These are phyloP conservation scores for Nylanderia fulva DNA, from an alignment of 1,140 invertebrate species.

Conservation along the genomic window DNA sequence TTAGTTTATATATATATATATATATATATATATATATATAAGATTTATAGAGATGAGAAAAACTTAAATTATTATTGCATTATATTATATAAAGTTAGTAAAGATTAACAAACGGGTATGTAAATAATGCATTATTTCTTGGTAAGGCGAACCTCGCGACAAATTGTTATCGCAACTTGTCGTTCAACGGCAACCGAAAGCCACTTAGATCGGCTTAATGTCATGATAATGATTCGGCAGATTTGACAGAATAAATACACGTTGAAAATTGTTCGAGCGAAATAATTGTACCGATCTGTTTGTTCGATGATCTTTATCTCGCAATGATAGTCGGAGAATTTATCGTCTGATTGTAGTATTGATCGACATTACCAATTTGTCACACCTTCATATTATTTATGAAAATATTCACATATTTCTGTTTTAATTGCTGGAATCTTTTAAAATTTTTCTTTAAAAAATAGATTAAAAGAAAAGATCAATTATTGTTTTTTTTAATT, in stretches of 20 bases:
- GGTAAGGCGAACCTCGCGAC: conserved; percentile 50
- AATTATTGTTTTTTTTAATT: too few species aligned
- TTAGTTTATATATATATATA: background rate
- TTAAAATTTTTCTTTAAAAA: background rate
- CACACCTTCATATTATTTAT: conserved; percentile 28
- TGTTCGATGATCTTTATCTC: background rate
- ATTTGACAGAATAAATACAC: conserved; percentile 71
- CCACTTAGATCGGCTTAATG: conserved; percentile 26
- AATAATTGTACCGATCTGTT: conserved; percentile 74
- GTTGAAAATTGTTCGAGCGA: conserved; percentile 60
- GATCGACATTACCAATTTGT: conserved; percentile 67
- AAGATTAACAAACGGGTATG: background rate
- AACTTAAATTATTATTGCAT: background rate
- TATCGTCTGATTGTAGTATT: conserved; percentile 62
- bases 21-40: too few species aligned
- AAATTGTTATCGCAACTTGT: conserved; percentile 62
- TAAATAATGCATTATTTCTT: background rate
- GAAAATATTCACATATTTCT: background rate
- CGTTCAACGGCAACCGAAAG: background rate
- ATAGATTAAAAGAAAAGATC: too few species aligned
- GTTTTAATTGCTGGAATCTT: background rate
- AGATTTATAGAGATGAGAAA: background rate
- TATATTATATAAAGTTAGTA: background rate
- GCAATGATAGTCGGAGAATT: conserved; percentile 63
- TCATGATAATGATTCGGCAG: conserved; percentile 69